Base-by-base conservation (phyloP, 2,113 vertebrate genomes). In the Sinocyclocheilus anophthalmus region DNA sequence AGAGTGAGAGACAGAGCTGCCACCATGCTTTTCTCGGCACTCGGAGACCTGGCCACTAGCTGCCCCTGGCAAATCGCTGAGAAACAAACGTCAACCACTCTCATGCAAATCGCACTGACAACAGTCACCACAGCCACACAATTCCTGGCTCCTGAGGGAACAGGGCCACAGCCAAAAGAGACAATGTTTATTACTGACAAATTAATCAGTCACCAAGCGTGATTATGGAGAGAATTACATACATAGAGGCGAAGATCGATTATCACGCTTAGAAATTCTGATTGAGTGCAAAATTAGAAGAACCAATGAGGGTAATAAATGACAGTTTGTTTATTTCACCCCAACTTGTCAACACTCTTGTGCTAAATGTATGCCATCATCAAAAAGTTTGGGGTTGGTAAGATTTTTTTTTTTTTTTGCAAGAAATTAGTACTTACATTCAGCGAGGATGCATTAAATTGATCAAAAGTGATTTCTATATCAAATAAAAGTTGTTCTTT, bases 151-250 rank as follows among this genome's bases (percentile, higher is more conserved):
- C 84, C 70, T 76, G 70, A 77, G 78, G 48, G 81, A 87, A 53
- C 59, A 16, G 26, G 77, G 78, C 69, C 85, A 86, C 85, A 82
- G 78, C 78, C 78, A 86, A 83, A 80, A 79, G 83, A 78, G 83
- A 87, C 83, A 83, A 69, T 83, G 86, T 76, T 87, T 89, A 89
- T 87, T 89, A 87, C 85, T 89, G 83, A 89, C 83, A 89, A 89
- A 89, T 89, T 85, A 87, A 89, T 87, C 83, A 89, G 85, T 67
- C 86, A 69, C n/a, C 81, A 77, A 87, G 80, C 57, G 65, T 69
- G 81, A 81, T 86, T 81, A 80, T 12, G 24, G 82, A 61, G 76
- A 79, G 81, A 50, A 42, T n/a, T 39, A 45, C n/a, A 5, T 39
- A 45, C 78, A 80, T 9, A 39, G 50, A 50, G 63, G 72, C 5